Evolutionary conservation across 1,140 invertebrate genomes (phyloP).

Genomic region (Neodiprion pinetum): DNA sequence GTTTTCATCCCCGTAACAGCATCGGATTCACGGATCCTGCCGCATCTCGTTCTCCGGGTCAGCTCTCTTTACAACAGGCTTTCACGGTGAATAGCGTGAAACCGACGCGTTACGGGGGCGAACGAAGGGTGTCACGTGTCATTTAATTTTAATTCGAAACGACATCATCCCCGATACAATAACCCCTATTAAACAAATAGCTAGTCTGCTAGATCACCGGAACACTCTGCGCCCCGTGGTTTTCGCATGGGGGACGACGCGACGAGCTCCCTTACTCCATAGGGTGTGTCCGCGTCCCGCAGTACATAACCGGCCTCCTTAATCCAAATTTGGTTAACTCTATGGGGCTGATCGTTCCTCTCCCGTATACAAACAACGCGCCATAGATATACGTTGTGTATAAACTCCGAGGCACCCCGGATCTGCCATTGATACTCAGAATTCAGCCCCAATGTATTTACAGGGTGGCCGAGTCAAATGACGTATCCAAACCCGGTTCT

Average conservation of each 20-base stretch:
- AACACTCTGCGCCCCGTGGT: not conserved
- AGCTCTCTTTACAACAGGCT: too few species aligned
- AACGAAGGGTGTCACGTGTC: slow-evolving; percentile 44
- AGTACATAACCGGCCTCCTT: slow-evolving; percentile 39
- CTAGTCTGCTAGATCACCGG: slow-evolving; percentile 17
- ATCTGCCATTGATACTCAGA: too few species aligned
- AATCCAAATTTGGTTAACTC: slow-evolving; percentile 56
- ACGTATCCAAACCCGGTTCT: too few species aligned
- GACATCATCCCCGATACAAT: slow-evolving; percentile 35
- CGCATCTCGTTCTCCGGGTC: too few species aligned
- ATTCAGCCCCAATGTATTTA: too few species aligned
- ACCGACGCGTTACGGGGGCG: not conserved
- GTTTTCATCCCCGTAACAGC: too few species aligned
- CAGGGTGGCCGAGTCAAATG: too few species aligned
- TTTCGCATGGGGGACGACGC: not conserved
- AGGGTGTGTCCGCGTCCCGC: not conserved
- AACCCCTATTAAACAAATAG: slow-evolving; percentile 56
- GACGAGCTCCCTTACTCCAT: not conserved
- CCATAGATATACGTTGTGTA: too few species aligned
- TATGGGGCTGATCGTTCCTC: slow-evolving; percentile 39
- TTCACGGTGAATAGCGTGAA: not conserved
- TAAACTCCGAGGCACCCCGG: too few species aligned
- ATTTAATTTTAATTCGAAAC: slow-evolving; percentile 49
- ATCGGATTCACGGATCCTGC: too few species aligned
- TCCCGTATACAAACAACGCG: too few species aligned